Percentiles rank a stretch among this genome's conserved stretches.
Evolutionary conservation across 2,113 vertebrate genomes (phyloP).

Genomic region (Rana temporaria): DNA sequence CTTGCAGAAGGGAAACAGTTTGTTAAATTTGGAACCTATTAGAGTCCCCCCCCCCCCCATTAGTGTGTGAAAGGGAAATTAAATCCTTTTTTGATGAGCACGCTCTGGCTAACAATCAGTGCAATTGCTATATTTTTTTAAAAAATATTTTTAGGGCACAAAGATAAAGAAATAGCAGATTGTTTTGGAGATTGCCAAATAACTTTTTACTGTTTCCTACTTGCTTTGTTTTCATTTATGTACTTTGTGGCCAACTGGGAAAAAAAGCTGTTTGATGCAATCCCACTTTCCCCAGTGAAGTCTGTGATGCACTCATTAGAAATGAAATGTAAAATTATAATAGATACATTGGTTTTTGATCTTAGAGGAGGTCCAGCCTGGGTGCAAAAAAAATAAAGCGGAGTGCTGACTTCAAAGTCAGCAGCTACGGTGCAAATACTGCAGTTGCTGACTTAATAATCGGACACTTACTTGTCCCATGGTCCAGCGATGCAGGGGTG

Average conservation of each 20-base stretch:
- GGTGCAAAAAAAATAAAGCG: no score
- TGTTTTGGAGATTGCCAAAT: neutral
- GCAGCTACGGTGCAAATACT: no score
- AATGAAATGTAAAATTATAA: no score
- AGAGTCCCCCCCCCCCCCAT: neutral
- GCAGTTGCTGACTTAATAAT: no score
- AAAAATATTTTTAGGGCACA: neutral
- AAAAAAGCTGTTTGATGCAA: no score
- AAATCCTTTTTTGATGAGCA: conserved; percentile 28
- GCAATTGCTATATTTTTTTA: neutral
- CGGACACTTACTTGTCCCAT: no score
- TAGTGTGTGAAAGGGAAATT: conserved; percentile 21
- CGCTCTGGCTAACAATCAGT: conserved; percentile 22
- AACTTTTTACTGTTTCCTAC: neutral
- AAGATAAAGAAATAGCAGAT: conserved; percentile 20
- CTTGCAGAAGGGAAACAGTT: conserved; percentile 27
- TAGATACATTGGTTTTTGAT: no score
- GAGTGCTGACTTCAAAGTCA: no score
- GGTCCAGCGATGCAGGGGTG: no score
- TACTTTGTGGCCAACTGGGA: conserved; percentile 1
- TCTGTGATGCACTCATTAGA: no score
- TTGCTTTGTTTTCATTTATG: neutral
- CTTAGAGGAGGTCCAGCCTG: no score
- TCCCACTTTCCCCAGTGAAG: neutral
- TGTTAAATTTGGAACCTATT: conserved; percentile 7